Percentiles rank a stretch among this genome's conserved stretches.
Conservation (phyloP, 2,888 invertebrate species). For the Heliconius charithonia region DNA sequence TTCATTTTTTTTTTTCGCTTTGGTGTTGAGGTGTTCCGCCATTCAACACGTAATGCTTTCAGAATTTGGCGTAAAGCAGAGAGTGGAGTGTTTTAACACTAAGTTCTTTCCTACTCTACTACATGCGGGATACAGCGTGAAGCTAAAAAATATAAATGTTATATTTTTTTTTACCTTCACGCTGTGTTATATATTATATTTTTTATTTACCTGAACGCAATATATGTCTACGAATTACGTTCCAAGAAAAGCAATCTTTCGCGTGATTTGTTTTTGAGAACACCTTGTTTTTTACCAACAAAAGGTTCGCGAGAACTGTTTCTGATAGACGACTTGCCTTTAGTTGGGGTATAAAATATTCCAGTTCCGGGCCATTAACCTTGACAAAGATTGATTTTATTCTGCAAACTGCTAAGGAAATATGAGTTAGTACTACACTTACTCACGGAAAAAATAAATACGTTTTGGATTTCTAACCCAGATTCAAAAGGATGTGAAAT, state of each 20-base stretch:
- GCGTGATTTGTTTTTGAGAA: conserved; percentile 35
- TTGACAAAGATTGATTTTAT: conserved; percentile 29
- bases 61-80: not conserved
- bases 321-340: conserved; percentile 38
- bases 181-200: no score
- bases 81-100: conserved; percentile 18
- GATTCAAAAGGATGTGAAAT: no score
- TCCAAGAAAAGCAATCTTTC: not conserved
- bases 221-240: not conserved
- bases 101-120: conserved; percentile 27
- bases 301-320: conserved; percentile 37
- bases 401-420: conserved; percentile 15
- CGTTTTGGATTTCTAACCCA: not conserved
- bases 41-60: conserved; percentile 30
- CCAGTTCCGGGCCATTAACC: conserved; percentile 28
- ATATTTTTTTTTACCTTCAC: no score
- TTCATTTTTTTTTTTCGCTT: no score
- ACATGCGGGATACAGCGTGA: conserved; percentile 2
- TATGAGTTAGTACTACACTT: conserved; percentile 2
- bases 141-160: not conserved
- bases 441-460: not conserved
- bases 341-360: conserved; percentile 30
- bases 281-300: conserved; percentile 37
- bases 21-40: not conserved
- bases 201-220: not conserved